A percentile compares a stretch with the other conserved stretches of the same genome.
Evolutionary conservation across 2,797 vertebrate genomes (phyloP).

Genomic region (Pelodytes ibericus): DNA sequence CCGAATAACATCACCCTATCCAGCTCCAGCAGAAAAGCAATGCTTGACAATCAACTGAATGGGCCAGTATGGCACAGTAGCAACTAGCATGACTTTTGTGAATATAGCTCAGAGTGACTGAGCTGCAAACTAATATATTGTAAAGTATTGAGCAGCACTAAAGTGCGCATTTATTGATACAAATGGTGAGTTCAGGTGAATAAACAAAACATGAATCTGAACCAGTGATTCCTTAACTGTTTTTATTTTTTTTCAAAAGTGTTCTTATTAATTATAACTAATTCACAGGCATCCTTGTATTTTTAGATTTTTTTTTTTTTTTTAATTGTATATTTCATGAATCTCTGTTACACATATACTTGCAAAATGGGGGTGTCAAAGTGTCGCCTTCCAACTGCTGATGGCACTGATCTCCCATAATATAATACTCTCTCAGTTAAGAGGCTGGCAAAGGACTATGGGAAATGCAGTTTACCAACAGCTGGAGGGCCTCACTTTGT

Average conservation of each 20-base stretch:
- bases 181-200: slow-evolving; percentile 54
- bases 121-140: slow-evolving; percentile 42
- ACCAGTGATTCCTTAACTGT: slow-evolving; percentile 58
- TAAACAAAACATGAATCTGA: slow-evolving; percentile 55
- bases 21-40: slow-evolving; percentile 1
- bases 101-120: slow-evolving; percentile 5
- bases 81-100: slow-evolving; percentile 23
- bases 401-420: no score
- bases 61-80: slow-evolving; percentile 19
- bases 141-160: slow-evolving; percentile 30
- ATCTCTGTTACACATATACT: slow-evolving; percentile 24
- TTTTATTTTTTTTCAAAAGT: slow-evolving; percentile 56
- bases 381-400: no score
- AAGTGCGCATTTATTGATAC: slow-evolving; percentile 50
- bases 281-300: slow-evolving; percentile 62
- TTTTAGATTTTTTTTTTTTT: slow-evolving; percentile 61
- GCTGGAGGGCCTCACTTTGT: no score
- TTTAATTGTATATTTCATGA: slow-evolving; percentile 53
- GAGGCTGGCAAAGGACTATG: no score
- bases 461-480: no score
- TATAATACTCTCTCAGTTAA: no score
- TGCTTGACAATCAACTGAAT: slow-evolving; percentile 48
- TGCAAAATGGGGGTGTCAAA: no score
- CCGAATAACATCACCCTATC: not conserved
- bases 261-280: slow-evolving; percentile 62